Base-by-base conservation (phyloP, 2,888 invertebrate species). In the Macrophya alboannulata region DNA sequence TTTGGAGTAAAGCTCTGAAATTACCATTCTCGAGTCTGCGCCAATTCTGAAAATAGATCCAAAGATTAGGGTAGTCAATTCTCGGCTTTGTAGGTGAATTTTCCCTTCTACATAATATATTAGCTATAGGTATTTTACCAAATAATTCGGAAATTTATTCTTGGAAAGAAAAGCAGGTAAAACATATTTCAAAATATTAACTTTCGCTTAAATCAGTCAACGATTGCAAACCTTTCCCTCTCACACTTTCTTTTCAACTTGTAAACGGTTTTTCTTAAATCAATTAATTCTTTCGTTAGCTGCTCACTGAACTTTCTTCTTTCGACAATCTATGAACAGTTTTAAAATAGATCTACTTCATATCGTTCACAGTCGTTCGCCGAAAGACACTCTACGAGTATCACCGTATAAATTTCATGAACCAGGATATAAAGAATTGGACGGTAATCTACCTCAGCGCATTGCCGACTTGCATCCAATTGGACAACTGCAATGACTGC, bases 301-400 rank as follows among this genome's bases (percentile, higher is more conserved):
- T 43, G 9, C 17, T 25, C 25, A 4, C 25, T 21, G 1, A 31
- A n/a, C 3, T 12, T 10, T 65, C 25, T 65, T 25, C 25, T 37
- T 12, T 4, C 15, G 10, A 25, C 15, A 68, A 15, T 68, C 5
- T 68, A 68, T 25, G 12, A 37, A 68, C 15, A 5, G 25, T 12
- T 31, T 10, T 17, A 37, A 37, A 68, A 68, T 40, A 9, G 2
- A 74, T 4, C 2, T 12, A 45, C 0, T 45, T 21, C 3, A 21
- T 21, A 88, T 89, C 87, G 86, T 88, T 94, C 94, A 1, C 94
- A 99, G 99, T 97, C 92, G 96, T 98, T 12, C 96, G 97, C 72
- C 96, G 98, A 90, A 98, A 99, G 94, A 99, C 99, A 0, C 99
- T 99, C 91, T 99, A 98, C 94, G 99, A 99, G 94, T 99, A 99